These are phyloP conservation scores for Junco hyemalis DNA, from an alignment of 2,113 vertebrate species.

Conservation along the genomic window DNA sequence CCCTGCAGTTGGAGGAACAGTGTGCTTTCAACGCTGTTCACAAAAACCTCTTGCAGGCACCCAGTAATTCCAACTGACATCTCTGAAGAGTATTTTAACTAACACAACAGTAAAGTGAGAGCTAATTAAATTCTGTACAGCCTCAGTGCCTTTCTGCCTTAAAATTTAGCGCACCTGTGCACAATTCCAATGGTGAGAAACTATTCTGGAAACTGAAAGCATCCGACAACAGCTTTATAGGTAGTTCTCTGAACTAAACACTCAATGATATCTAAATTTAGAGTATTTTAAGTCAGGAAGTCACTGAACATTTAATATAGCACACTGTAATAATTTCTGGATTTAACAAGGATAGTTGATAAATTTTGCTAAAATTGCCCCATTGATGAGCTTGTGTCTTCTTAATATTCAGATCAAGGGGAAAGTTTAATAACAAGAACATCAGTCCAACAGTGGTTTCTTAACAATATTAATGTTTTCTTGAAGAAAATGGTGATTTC, in stretches of 20 bases:
- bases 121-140: background rate
- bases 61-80: background rate
- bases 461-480: background rate
- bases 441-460: background rate
- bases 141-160: background rate
- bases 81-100: background rate
- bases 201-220: background rate
- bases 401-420: background rate
- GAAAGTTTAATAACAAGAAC: background rate
- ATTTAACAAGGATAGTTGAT: background rate
- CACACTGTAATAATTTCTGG: background rate
- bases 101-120: background rate
- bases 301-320: background rate
- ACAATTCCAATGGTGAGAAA: background rate
- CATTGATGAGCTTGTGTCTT: background rate
- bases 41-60: background rate
- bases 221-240: background rate
- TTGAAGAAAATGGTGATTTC: background rate
- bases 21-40: background rate
- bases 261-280: background rate
- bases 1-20: background rate
- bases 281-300: background rate
- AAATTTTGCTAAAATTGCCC: background rate
- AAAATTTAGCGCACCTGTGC: background rate
- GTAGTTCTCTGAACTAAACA: background rate